phyloP scores from a whole-genome alignment of 2,888 invertebrate genomes.

The Lucinisca nassula region DNA sequence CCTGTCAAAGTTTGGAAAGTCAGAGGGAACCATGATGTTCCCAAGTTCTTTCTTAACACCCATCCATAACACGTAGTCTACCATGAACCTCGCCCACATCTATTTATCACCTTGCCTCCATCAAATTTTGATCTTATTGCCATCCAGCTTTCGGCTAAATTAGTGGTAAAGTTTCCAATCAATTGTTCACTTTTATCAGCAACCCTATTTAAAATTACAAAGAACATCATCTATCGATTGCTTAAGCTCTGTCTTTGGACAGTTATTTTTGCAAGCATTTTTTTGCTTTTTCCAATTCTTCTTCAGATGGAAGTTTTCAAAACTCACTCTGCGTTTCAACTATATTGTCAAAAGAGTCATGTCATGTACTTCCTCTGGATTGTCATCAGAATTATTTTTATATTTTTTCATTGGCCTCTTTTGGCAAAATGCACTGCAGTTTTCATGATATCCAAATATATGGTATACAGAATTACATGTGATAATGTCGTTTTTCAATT shows the following conservation, averaged over 20 bases:
- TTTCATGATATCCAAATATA: no score
- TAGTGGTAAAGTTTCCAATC: slow-evolving; percentile 59
- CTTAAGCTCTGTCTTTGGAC: neutral
- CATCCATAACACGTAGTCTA: slow-evolving; percentile 51
- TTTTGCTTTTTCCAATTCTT: neutral
- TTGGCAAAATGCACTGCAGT: no score
- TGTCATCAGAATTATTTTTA: neutral
- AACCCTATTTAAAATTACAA: slow-evolving; percentile 37
- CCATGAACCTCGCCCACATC: slow-evolving; percentile 49
- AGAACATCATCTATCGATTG: neutral
- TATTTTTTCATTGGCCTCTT: neutral
- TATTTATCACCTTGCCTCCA: slow-evolving; percentile 57
- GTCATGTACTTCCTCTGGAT: neutral
- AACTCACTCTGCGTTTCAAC: slow-evolving; percentile 16
- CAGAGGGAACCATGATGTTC: slow-evolving; percentile 33
- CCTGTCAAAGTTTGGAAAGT: neutral
- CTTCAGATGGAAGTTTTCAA: slow-evolving; percentile 20
- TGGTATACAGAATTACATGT: no score
- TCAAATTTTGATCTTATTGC: slow-evolving; percentile 56
- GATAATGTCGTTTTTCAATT: no score
- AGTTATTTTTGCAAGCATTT: neutral
- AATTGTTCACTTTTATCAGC: slow-evolving; percentile 49
- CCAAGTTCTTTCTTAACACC: slow-evolving; percentile 44
- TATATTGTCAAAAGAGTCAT: neutral
- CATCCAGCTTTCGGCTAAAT: slow-evolving; percentile 64